Conservation (phyloP, 2,113 vertebrate genomes). For the Cavia aperea region DNA sequence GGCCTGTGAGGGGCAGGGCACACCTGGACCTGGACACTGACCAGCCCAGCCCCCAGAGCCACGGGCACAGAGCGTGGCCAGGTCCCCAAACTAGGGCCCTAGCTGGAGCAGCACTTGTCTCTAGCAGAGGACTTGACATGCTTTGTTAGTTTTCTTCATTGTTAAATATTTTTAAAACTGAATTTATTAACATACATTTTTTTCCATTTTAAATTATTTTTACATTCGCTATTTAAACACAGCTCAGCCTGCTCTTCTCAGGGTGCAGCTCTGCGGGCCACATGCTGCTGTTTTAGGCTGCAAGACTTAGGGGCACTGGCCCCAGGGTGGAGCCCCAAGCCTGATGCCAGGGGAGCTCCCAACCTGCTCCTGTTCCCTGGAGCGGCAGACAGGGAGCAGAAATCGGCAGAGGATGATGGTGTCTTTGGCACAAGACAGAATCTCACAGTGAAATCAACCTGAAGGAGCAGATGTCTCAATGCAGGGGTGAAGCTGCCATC, state of each 20-base stretch:
- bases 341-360: accelerated
- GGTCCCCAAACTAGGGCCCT: not conserved
- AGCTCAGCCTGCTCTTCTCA: not conserved
- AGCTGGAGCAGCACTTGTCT: not conserved
- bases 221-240: not conserved
- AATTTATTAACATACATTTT: not conserved
- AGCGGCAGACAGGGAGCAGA: accelerated
- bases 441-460: accelerated
- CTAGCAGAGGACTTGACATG: not conserved
- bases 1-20: not conserved
- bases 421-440: not conserved
- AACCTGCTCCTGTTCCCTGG: not conserved
- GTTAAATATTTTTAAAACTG: not conserved
- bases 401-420: too few relatives aligned
- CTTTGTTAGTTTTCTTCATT: not conserved
- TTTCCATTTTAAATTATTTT: not conserved
- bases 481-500: not conserved
- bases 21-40: accelerated
- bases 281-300: not conserved
- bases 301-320: not conserved
- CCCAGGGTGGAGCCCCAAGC: accelerated
- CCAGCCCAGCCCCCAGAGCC: not conserved
- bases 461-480: not conserved
- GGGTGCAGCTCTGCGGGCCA: not conserved
- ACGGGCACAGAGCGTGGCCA: not conserved